Base-by-base conservation (phyloP, 2,113 vertebrate genomes). In the Lates calcarifer region DNA sequence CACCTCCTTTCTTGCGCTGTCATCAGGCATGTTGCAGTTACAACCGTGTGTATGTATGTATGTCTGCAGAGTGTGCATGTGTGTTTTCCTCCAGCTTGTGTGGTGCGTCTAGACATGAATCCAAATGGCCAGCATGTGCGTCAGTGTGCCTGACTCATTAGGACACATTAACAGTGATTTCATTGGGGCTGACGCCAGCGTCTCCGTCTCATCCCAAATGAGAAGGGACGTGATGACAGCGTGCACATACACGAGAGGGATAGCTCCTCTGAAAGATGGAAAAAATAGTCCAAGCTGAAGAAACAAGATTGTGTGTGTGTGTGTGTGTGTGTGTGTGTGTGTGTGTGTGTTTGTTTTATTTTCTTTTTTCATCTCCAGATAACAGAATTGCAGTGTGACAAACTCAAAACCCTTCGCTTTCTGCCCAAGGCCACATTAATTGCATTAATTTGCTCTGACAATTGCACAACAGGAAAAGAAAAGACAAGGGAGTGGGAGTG, bases 331-430 rank as follows among this genome's bases (percentile, higher is more conserved):
- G 39, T 73, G 53, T 61, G n/a, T n/a, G n/a, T n/a, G n/a, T 64
- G 35, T 43, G n/a, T 49, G 29, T 37, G 29, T 64, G 14, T 43
- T 26, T 79, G 82, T 86, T 57, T 29, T 79, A 68, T 68, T 84
- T 51, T 75, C 70, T 89, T 89, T 93, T 87, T 93, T 94, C 89
- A 93, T 94, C 91, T 92, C 74, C n/a, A 87, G 93, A 95, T 95
- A 95, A 96, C 93, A 93, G 92, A 91, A 94, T 94, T 95, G 85
- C 91, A 82, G 90, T 90, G 88, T 95, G 95, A 94, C 94, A 95
- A 94, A 95, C 91, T 92, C 89, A 89, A 92, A 92, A 92, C 84
- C 77, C 71, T 69, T 91, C 86, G 79, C 92, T 91, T 85, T 92
- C 89, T 85, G 93, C 95, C 94, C 90, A 88, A 82, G 94, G 94